Percentiles rank a stretch among this genome's conserved stretches.
Evolutionary conservation across 1,140 invertebrate species (phyloP).

Genomic region (Polypedilum vanderplanki): DNA sequence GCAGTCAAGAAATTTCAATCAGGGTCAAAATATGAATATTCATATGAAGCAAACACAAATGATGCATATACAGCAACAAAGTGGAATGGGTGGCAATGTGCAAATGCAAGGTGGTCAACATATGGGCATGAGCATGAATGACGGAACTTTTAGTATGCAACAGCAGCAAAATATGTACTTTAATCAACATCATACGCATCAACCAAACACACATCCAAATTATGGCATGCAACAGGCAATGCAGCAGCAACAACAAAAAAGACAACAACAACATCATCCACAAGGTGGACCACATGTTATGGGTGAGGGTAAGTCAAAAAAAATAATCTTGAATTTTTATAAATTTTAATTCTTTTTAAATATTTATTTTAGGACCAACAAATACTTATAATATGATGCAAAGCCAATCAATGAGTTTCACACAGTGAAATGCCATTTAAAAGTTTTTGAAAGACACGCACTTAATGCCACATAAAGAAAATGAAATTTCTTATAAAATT

Average conservation of each 20-base stretch:
- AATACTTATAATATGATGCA: conserved; percentile 6
- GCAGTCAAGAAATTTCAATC: not conserved
- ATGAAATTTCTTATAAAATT: too few relatives aligned
- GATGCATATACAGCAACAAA: conserved; percentile 21
- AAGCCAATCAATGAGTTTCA: conserved; percentile 20
- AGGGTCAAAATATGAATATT: not conserved
- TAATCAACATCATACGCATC: conserved; percentile 23
- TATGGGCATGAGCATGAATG: conserved; percentile 8
- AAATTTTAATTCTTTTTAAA: not conserved
- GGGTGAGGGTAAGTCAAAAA: not conserved
- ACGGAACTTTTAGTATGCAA: not conserved
- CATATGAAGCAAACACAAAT: conserved; percentile 19
- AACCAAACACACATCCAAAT: conserved; percentile 16
- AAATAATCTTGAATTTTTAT: not conserved
- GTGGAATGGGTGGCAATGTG: not conserved
- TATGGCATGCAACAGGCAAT: not conserved
- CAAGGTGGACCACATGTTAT: not conserved
- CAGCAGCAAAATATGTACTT: conserved; percentile 26
- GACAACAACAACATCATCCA: conserved; percentile 22
- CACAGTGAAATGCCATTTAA: not conserved
- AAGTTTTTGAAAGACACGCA: not conserved
- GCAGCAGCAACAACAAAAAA: conserved; percentile 1
- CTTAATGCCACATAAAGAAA: too few relatives aligned
- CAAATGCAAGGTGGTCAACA: conserved; percentile 19
- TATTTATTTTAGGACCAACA: conserved; percentile 20